These are phyloP conservation scores for Amphipoea lucens DNA, from an alignment of 2,888 invertebrate species.

Conservation along the genomic window DNA sequence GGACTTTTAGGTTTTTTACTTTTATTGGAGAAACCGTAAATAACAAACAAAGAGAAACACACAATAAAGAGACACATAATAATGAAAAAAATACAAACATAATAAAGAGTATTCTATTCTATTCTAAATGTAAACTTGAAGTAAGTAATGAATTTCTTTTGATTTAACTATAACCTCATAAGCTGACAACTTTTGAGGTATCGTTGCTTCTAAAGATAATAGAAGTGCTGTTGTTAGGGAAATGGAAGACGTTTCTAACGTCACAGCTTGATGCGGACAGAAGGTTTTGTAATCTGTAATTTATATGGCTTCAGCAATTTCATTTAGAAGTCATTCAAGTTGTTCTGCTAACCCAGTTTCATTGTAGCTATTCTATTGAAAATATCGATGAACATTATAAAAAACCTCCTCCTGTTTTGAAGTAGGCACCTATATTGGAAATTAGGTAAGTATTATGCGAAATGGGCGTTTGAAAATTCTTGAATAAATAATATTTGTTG, in stretches of 20 bases:
- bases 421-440: background rate
- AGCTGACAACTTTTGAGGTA: background rate
- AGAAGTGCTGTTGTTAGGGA: background rate
- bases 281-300: constrained; percentile 18
- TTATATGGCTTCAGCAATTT: constrained; percentile 69
- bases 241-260: background rate
- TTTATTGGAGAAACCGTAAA: background rate
- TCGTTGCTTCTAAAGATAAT: no score
- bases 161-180: no score
- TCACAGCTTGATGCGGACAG: background rate
- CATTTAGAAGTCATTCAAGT: constrained; percentile 61
- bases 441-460: background rate
- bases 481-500: background rate
- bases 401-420: no score
- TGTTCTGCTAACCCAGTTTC: constrained; percentile 49
- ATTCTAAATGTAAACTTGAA: background rate
- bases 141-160: background rate
- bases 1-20: background rate
- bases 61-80: no score
- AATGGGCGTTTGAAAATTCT: background rate
- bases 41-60: no score
- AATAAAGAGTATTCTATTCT: no score
- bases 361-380: constrained; percentile 2
- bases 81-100: no score
- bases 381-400: no score